These are phyloP conservation scores for Tricholaema leucomelas DNA, from an alignment of 2,113 vertebrate species.

Conservation along the genomic window DNA sequence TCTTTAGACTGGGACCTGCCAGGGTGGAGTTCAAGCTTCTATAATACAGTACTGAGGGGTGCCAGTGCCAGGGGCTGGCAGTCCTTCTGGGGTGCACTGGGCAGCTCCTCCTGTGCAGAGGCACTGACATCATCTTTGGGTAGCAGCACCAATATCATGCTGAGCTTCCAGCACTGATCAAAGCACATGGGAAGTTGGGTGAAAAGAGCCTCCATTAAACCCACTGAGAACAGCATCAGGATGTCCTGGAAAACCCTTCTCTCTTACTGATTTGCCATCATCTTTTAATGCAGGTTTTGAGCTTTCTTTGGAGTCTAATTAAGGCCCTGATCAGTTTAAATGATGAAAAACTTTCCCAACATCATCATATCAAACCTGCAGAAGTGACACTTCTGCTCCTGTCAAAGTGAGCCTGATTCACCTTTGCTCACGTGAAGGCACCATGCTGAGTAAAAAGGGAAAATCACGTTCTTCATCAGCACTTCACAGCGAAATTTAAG, in stretches of 20 bases:
- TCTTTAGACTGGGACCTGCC: fast-evolving
- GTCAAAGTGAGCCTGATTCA: neutral
- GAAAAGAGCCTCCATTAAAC: neutral
- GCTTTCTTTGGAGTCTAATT: conserved; percentile 45
- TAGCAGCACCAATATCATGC: fast-evolving
- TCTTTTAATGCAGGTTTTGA: neutral
- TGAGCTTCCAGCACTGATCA: neutral
- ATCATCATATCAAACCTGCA: neutral
- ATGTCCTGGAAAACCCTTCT: neutral
- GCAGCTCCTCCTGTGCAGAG: neutral
- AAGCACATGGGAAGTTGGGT: fast-evolving
- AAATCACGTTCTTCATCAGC: conserved; percentile 26
- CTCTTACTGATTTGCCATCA: neutral
- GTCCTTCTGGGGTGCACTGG: neutral
- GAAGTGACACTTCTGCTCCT: conserved; percentile 26
- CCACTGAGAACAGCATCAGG: neutral
- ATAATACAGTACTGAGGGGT: fast-evolving
- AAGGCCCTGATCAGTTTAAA: conserved; percentile 31
- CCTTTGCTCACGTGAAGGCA: conserved; percentile 14
- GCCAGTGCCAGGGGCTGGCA: neutral
- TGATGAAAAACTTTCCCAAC: conserved; percentile 35
- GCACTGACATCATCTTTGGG: fast-evolving
- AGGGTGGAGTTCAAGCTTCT: neutral
- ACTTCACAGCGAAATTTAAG: conserved; percentile 42
- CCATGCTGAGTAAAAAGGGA: conserved; percentile 30